phyloP scores from a whole-genome alignment of 2,888 invertebrate species.

The Zaprionus obscuricornis region DNA sequence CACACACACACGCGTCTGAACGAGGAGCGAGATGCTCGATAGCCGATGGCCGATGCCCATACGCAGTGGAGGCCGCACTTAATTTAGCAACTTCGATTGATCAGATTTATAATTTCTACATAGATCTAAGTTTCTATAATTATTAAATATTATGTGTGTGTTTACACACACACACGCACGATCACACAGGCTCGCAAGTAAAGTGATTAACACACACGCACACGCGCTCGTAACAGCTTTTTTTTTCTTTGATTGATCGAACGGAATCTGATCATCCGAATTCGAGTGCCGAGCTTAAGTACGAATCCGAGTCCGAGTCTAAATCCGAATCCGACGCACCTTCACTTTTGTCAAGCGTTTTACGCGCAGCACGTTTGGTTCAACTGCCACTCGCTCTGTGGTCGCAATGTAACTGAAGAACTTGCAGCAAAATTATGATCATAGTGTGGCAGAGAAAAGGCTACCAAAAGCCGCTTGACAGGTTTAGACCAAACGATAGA shows the following conservation, averaged over 20 bases:
- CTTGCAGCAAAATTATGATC: constrained; percentile 63
- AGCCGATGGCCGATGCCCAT: constrained; percentile 10
- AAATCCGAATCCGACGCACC: constrained; percentile 45
- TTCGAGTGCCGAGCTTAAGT: no score
- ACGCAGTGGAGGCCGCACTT: constrained; percentile 37
- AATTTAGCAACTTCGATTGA: constrained; percentile 33
- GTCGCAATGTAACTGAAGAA: constrained; percentile 81
- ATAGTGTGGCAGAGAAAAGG: constrained; percentile 43
- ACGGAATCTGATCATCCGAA: constrained; percentile 55
- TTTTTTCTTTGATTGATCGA: constrained; percentile 42
- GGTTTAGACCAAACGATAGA: constrained; percentile 48
- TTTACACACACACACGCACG: constrained; percentile 8
- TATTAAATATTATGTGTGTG: constrained; percentile 24
- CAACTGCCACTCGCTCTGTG: constrained; percentile 77
- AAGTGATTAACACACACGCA: constrained; percentile 16
- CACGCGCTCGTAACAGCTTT: constrained; percentile 28
- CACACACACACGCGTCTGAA: constrained; percentile 11
- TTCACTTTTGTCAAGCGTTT: constrained; percentile 66
- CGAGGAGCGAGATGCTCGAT: constrained; percentile 10
- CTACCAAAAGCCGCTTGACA: constrained; percentile 77
- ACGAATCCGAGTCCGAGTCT: background rate
- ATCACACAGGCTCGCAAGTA: constrained; percentile 18
- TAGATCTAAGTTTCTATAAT: constrained; percentile 5
- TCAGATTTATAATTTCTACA: constrained; percentile 20
- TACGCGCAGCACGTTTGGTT: constrained; percentile 41